Evolutionary conservation across 2,797 vertebrate species (phyloP).

Genomic region (Syngnathus acus): DNA sequence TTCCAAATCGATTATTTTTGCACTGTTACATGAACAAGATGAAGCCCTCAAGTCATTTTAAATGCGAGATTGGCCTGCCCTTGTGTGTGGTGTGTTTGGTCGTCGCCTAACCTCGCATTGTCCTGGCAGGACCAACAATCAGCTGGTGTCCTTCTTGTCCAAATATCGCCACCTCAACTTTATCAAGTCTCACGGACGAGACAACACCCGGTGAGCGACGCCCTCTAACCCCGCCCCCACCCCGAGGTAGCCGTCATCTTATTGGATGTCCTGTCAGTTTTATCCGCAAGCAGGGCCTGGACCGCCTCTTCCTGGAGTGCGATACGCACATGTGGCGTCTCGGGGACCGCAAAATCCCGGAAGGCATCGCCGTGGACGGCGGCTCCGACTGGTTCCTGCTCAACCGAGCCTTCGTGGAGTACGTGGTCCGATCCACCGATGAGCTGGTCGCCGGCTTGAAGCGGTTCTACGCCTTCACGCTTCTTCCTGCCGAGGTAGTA

Average conservation of each 20-base stretch:
- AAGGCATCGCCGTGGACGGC: conserved; percentile 87
- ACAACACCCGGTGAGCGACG: conserved; percentile 84
- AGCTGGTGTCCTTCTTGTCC: conserved; percentile 89
- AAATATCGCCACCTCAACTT: conserved; percentile 91
- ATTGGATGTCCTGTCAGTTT: conserved; percentile 67
- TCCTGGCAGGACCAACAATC: conserved; percentile 84
- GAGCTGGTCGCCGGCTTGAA: conserved; percentile 90
- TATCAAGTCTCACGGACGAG: conserved; percentile 93
- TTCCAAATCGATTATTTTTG: neutral
- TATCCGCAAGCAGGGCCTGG: conserved; percentile 93
- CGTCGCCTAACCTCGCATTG: neutral
- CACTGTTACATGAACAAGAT: no score
- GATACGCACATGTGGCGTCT: conserved; percentile 98
- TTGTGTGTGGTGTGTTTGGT: neutral
- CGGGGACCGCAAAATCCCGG: conserved; percentile 90
- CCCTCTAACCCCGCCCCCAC: neutral
- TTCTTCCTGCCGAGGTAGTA: conserved; percentile 89
- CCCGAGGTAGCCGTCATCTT: no score
- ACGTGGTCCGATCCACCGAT: conserved; percentile 83
- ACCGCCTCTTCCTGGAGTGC: conserved; percentile 91
- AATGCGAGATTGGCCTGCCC: neutral
- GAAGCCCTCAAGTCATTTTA: no score
- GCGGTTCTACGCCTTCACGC: conserved; percentile 87
- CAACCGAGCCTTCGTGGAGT: conserved; percentile 89
- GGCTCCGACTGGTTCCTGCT: conserved; percentile 97